Conservation (phyloP, 2,888 invertebrate species). For the Palloptera scutellata region DNA sequence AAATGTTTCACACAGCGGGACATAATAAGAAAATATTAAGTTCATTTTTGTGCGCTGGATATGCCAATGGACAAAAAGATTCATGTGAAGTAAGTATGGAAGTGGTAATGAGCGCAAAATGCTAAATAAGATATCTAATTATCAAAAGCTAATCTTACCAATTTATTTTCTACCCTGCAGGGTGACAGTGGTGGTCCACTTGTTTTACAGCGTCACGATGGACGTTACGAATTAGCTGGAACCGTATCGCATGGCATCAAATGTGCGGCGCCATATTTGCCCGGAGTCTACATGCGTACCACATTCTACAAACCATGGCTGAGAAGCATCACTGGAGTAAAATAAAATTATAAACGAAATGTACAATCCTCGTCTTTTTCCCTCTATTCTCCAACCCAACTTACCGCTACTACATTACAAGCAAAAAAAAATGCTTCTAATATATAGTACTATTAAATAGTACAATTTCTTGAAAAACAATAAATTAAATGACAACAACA, state of each 20-base stretch:
- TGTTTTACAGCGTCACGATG: constrained; percentile 82
- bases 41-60: constrained; percentile 92
- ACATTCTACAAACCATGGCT: constrained; percentile 93
- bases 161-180: constrained; percentile 63
- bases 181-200: constrained; percentile 93
- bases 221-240: constrained; percentile 86
- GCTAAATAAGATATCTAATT: neutral
- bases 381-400: too few relatives aligned
- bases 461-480: too few relatives aligned
- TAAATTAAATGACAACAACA: too few relatives aligned
- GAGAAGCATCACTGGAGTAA: constrained; percentile 82
- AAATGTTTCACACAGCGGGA: constrained; percentile 91
- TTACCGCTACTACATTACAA: too few relatives aligned
- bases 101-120: neutral
- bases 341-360: constrained; percentile 57
- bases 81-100: constrained; percentile 83
- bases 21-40: constrained; percentile 86
- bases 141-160: neutral
- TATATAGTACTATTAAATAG: too few relatives aligned
- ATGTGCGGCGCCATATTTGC: constrained; percentile 89
- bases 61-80: constrained; percentile 90
- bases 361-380: too few relatives aligned
- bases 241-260: constrained; percentile 96
- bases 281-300: constrained; percentile 93
- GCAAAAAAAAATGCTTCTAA: too few relatives aligned